Evolutionary conservation across 92 coral and sea anemone genomes (phyloP).

Genomic region (Parazoanthus darwini): DNA sequence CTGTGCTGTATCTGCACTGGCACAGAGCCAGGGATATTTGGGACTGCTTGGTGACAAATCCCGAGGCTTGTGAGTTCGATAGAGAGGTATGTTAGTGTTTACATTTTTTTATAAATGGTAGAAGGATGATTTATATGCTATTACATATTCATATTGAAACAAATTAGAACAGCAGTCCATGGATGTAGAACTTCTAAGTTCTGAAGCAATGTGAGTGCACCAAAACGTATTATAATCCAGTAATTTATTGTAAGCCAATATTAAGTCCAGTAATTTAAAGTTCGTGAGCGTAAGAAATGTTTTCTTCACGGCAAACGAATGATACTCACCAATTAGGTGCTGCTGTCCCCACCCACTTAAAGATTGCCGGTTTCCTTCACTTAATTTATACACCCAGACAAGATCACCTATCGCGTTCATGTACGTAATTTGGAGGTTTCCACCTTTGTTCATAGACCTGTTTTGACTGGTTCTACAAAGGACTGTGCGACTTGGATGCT

Average conservation of each 20-base stretch:
- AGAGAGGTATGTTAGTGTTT: conserved; percentile 59
- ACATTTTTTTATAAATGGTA: no score
- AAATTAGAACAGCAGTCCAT: no score
- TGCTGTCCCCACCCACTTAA: no score
- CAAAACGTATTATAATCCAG: not conserved
- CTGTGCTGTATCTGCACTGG: conserved; percentile 81
- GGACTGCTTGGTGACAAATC: conserved; percentile 75
- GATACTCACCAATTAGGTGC: no score
- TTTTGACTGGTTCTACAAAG: conserved; percentile 85
- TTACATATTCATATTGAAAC: no score
- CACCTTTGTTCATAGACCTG: conserved; percentile 54
- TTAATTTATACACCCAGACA: no score
- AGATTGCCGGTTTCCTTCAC: no score
- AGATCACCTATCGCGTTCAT: not conserved
- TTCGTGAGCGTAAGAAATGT: no score
- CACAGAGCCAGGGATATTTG: conserved; percentile 84
- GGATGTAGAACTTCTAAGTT: no score
- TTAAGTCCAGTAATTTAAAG: no score
- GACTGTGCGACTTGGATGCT: conserved; percentile 76
- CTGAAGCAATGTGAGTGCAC: not conserved
- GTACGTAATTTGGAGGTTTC: not conserved
- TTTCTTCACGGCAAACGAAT: no score
- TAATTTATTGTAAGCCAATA: not conserved
- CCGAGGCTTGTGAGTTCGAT: conserved; percentile 83
- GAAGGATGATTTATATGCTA: no score